Conservation (phyloP, 2,888 invertebrate species). For the Mongoloraphidia duomilia region DNA sequence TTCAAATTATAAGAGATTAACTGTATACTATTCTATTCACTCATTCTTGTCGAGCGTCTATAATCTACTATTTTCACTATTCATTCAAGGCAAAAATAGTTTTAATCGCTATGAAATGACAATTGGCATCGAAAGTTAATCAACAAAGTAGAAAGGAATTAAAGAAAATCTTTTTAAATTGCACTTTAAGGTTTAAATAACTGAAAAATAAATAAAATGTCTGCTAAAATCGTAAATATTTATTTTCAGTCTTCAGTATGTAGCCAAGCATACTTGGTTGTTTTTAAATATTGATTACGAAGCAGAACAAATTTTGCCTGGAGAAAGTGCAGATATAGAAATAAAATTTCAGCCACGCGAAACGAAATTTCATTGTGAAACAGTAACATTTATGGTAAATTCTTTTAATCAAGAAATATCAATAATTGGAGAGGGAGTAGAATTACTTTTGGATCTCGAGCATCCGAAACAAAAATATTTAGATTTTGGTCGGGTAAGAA, state of each 20-base stretch:
- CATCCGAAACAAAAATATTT: slow-evolving; percentile 27
- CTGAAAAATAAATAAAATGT: too few species aligned
- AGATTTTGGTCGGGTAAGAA: slow-evolving; percentile 25
- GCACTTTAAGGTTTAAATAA: too few species aligned
- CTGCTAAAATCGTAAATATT: too few species aligned
- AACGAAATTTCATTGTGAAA: slow-evolving; percentile 34
- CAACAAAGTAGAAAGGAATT: too few species aligned
- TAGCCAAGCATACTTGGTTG: slow-evolving; percentile 29
- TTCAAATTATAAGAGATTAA: too few species aligned
- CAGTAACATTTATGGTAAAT: slow-evolving; percentile 38
- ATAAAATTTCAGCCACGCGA: slow-evolving; percentile 42
- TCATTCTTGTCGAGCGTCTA: too few species aligned
- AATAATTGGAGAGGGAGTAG: slow-evolving; percentile 40
- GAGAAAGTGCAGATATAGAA: slow-evolving; percentile 30
- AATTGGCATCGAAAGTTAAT: too few species aligned
- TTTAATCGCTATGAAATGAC: too few species aligned
- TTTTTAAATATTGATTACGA: slow-evolving; percentile 36
- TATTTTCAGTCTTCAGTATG: slow-evolving; percentile 34
- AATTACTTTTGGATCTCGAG: slow-evolving; percentile 24
- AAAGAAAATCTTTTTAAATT: too few species aligned
- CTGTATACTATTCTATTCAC: too few species aligned
- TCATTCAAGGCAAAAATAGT: too few species aligned
- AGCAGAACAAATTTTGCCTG: slow-evolving; percentile 30
- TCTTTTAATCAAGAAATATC: slow-evolving; percentile 36
- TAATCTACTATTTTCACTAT: too few species aligned